These are phyloP conservation scores for Entomobrya proxima DNA, from an alignment of 2,888 invertebrate species.

Conservation along the genomic window DNA sequence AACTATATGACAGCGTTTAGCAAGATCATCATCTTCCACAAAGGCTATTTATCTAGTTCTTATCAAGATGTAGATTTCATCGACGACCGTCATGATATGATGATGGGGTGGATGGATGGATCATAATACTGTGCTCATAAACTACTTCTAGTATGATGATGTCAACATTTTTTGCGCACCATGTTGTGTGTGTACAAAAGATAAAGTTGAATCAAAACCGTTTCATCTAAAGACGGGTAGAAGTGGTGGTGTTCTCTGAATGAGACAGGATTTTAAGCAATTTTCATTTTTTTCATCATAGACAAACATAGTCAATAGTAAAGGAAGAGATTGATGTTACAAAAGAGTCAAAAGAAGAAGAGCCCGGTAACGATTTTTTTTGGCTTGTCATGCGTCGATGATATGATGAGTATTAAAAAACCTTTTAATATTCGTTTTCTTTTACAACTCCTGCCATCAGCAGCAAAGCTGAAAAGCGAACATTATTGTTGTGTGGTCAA, in stretches of 20 bases:
- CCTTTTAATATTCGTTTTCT: slow-evolving; percentile 16
- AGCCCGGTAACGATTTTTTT: slow-evolving; percentile 20
- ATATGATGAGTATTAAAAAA: neutral
- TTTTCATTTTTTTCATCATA: slow-evolving; percentile 45
- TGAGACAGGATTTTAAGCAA: slow-evolving; percentile 53
- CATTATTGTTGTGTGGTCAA: slow-evolving; percentile 25
- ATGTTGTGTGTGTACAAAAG: slow-evolving; percentile 23
- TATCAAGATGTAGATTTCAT: slow-evolving; percentile 10
- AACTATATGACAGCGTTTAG: neutral
- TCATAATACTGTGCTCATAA: too few species aligned
- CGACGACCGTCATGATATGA: too few species aligned
- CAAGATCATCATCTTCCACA: neutral
- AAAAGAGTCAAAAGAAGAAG: slow-evolving; percentile 12
- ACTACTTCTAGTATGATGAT: neutral
- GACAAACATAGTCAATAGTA: neutral
- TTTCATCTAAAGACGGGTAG: neutral
- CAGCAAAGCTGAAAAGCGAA: neutral
- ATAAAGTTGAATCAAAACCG: neutral
- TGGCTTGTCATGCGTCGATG: slow-evolving; percentile 28
- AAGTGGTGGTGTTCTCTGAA: neutral
- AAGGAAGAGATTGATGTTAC: neutral
- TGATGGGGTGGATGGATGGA: neutral
- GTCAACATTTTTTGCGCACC: slow-evolving; percentile 24
- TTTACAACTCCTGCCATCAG: neutral
- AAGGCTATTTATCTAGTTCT: slow-evolving; percentile 8